A percentile compares a stretch with the other conserved stretches of the same genome.
Evolutionary conservation across 2,888 invertebrate species (phyloP).

Genomic region (Mystacides longicornis): DNA sequence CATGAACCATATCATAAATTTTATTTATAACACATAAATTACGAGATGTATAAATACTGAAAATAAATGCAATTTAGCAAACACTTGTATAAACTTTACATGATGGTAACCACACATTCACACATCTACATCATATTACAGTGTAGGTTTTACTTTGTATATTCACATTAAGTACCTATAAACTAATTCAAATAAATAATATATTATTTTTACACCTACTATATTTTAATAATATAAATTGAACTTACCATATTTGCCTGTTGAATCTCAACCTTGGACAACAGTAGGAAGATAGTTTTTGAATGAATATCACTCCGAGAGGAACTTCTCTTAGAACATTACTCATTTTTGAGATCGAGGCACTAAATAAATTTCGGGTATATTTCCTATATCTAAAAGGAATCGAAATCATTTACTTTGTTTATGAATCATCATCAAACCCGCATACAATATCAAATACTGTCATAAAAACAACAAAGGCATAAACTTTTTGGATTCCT

Average conservation of each 20-base stretch:
- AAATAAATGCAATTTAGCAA: too few species aligned
- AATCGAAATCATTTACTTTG: conserved; percentile 14
- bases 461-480: not conserved
- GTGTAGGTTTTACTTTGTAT: too few species aligned
- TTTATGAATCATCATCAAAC: conserved; percentile 11
- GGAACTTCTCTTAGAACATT: conserved; percentile 54
- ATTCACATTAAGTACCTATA: too few species aligned
- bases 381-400: conserved; percentile 16
- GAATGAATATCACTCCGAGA: conserved; percentile 54
- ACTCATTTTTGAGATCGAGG: conserved; percentile 43
- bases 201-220: too few species aligned
- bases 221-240: too few species aligned
- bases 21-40: too few species aligned
- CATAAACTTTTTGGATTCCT: not conserved
- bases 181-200: too few species aligned
- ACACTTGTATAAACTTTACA: too few species aligned
- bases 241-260: conserved; percentile 57
- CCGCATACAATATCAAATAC: conserved; percentile 3
- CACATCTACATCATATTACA: too few species aligned
- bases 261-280: conserved; percentile 57
- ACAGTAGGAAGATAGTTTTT: conserved; percentile 45
- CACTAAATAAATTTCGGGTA: conserved; percentile 11
- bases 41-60: too few species aligned
- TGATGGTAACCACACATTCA: too few species aligned
- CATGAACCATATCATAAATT: too few species aligned